Conservation (phyloP, 2,797 vertebrate species). For the Lacerta viridis region DNA sequence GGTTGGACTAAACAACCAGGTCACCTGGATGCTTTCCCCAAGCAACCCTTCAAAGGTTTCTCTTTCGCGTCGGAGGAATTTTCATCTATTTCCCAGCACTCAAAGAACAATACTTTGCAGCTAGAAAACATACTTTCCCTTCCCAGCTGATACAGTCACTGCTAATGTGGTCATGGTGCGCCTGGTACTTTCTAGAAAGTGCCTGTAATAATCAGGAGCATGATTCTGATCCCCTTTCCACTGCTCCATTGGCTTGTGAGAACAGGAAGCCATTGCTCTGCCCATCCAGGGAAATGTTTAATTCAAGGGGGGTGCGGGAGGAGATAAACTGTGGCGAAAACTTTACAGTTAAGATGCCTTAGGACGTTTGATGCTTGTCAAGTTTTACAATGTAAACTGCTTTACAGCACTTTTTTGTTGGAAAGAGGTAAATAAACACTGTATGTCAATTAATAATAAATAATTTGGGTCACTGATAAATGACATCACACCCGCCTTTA, state of each 20-base stretch:
- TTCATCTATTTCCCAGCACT: too few relatives aligned
- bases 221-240: too few relatives aligned
- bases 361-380: background rate
- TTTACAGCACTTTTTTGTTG: background rate
- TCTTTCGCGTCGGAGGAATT: too few relatives aligned
- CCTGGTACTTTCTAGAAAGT: too few relatives aligned
- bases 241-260: background rate
- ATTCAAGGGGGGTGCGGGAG: background rate
- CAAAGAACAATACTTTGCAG: too few relatives aligned
- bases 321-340: background rate
- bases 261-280: background rate
- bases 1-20: too few relatives aligned
- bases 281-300: background rate
- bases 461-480: background rate
- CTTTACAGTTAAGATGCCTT: background rate
- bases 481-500: background rate
- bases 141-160: too few relatives aligned
- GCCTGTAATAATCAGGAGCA: too few relatives aligned
- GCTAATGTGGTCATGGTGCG: too few relatives aligned
- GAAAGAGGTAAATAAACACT: background rate
- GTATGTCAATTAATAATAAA: background rate
- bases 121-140: too few relatives aligned
- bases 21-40: too few relatives aligned
- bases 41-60: too few relatives aligned
- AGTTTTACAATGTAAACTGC: background rate